Evolutionary conservation across 1,140 invertebrate genomes (phyloP).

Genomic region (Neoseiulus cucumeris): DNA sequence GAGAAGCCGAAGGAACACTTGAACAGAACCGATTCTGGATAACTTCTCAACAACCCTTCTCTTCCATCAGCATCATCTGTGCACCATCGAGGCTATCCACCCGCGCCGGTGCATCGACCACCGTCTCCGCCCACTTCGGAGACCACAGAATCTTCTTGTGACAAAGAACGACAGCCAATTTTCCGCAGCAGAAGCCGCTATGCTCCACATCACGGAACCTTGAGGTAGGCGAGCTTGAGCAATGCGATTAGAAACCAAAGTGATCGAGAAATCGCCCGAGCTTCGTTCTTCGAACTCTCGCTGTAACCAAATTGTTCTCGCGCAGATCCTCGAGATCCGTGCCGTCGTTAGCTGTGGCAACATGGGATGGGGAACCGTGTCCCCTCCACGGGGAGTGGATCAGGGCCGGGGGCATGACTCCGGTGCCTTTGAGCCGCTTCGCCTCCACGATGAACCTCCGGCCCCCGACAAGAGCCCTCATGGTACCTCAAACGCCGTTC

Average conservation of each 20-base stretch:
- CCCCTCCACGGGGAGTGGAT: not conserved
- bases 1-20: not conserved
- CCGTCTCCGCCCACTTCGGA: not conserved
- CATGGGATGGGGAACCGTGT: conserved; percentile 5
- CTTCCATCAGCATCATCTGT: not conserved
- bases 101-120: not conserved
- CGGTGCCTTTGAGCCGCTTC: not conserved
- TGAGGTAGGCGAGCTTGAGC: not conserved
- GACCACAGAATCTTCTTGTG: conserved; percentile 6
- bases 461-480: not conserved
- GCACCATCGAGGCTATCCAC: not conserved
- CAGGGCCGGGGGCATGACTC: not conserved
- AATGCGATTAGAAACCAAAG: not conserved
- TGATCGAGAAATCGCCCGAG: not conserved
- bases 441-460: not conserved
- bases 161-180: conserved; percentile 5
- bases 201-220: not conserved
- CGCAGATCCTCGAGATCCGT: not conserved
- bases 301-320: not conserved
- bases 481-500: not conserved
- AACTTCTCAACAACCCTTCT: not conserved
- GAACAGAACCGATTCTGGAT: not conserved
- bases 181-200: conserved; percentile 2
- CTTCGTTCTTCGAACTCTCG: not conserved
- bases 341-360: not conserved